These are phyloP conservation scores for Rhopilema esculentum DNA, from an alignment of 30 jellyfish, hydroid and myxozoan species.

Conservation along the genomic window DNA sequence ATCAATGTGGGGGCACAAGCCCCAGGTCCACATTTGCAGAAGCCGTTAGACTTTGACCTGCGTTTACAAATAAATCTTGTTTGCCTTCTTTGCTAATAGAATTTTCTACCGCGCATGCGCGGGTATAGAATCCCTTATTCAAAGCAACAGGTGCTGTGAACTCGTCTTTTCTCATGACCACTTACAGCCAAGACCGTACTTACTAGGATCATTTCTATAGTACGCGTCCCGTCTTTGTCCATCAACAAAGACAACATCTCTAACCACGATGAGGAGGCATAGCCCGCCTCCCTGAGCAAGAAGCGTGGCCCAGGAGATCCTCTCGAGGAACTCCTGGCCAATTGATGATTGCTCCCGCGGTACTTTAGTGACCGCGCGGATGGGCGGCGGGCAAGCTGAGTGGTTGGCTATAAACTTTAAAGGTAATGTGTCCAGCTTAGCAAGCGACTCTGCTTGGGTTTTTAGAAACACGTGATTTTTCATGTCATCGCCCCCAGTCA, in stretches of 20 bases:
- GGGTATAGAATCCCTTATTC: background rate
- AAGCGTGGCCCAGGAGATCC: slow-evolving; percentile 57
- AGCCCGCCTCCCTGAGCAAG: slow-evolving; percentile 91
- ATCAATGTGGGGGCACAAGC: no score
- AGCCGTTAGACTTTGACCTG: no score
- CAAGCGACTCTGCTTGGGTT: no score
- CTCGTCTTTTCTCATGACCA: background rate
- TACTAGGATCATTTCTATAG: slow-evolving; percentile 97
- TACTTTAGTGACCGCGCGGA: slow-evolving; percentile 65
- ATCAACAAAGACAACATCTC: slow-evolving; percentile 83
- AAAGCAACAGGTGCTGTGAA: background rate
- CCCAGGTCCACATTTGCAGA: no score
- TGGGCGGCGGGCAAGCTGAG: slow-evolving; percentile 87
- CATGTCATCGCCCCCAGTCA: no score
- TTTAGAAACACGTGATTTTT: no score
- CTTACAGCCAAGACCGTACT: slow-evolving; percentile 85
- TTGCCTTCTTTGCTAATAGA: no score
- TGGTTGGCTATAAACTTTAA: slow-evolving; percentile 18
- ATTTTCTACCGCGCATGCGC: background rate
- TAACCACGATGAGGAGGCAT: slow-evolving; percentile 92
- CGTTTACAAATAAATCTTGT: no score
- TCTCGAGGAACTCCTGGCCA: slow-evolving; percentile 7
- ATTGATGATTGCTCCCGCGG: slow-evolving; percentile 90
- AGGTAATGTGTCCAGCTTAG: no score
- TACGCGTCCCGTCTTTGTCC: slow-evolving; percentile 98